Conservation (phyloP, 2,888 invertebrate species). For the Amblyteles armatorius region DNA sequence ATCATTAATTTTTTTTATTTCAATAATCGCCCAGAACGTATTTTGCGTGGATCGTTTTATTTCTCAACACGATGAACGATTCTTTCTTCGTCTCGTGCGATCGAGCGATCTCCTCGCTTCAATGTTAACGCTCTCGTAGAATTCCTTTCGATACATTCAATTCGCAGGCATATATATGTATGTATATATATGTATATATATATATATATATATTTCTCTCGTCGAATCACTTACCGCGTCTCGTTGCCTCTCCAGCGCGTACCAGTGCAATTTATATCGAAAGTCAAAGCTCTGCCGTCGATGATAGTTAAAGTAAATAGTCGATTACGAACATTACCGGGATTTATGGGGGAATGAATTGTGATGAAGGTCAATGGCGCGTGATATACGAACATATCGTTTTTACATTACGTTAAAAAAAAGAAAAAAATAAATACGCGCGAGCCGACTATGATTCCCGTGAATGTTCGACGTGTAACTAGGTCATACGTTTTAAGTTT, state of each 20-base stretch:
- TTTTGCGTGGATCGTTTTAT: conserved; percentile 33
- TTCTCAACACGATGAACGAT: conserved; percentile 2
- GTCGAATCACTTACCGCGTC: conserved; percentile 38
- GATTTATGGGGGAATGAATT: conserved; percentile 27
- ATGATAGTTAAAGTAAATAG: conserved; percentile 43
- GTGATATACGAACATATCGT: conserved; percentile 47
- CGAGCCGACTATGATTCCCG: conserved; percentile 21
- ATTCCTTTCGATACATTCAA: conserved; percentile 48
- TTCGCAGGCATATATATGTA: conserved; percentile 20
- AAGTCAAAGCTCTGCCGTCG: conserved; percentile 39
- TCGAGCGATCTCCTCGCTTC: conserved; percentile 30
- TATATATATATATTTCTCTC: conserved; percentile 20
- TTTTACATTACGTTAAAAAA: conserved; percentile 33
- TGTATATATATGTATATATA: not conserved
- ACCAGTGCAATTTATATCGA: conserved; percentile 59
- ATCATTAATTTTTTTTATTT: conserved; percentile 8
- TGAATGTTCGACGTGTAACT: conserved; percentile 42
- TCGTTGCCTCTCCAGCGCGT: conserved; percentile 31
- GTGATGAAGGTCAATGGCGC: conserved; percentile 23
- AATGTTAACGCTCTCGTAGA: conserved; percentile 24
- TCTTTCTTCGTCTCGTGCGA: conserved; percentile 18
- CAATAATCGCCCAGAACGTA: conserved; percentile 20
- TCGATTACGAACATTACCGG: conserved; percentile 53
- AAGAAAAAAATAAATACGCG: not conserved
- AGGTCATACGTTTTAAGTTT: conserved; percentile 48